Conservation (phyloP, 1,140 invertebrate species). For the Trichoplusia ni region DNA sequence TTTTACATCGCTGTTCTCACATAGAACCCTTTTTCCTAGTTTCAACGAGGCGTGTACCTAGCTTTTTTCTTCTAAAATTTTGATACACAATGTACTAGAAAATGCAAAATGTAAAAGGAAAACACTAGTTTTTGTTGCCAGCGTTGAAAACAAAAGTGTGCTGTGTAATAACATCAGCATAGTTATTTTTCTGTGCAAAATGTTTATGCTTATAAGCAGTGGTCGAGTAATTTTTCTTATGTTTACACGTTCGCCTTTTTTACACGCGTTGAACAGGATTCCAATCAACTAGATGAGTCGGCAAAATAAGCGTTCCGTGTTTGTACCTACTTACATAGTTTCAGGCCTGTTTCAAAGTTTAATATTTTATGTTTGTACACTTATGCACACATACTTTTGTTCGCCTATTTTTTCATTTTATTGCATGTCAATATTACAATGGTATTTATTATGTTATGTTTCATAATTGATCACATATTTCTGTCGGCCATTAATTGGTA, state of each 20-base stretch:
- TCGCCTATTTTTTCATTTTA: no score
- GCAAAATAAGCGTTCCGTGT: neutral
- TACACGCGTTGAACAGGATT: conserved; percentile 10
- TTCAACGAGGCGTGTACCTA: neutral
- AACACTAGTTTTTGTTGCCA: neutral
- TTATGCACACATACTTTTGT: no score
- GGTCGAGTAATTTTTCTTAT: conserved; percentile 13
- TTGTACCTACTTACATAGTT: no score
- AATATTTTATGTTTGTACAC: no score
- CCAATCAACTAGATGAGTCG: conserved; percentile 11
- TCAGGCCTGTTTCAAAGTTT: no score
- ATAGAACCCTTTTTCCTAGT: neutral
- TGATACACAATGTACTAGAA: neutral
- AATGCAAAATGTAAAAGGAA: neutral
- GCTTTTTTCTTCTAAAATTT: neutral
- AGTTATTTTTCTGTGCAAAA: conserved; percentile 1
- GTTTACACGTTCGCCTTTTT: conserved; percentile 1
- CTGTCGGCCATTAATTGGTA: no score
- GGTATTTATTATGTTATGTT: no score
- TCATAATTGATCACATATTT: no score
- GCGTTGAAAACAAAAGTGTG: neutral
- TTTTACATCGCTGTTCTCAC: neutral
- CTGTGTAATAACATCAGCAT: conserved; percentile 2
- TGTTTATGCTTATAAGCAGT: conserved; percentile 11
- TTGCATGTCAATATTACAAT: no score